Conservation (phyloP, 2,113 vertebrate genomes). For the Verasper variegatus region DNA sequence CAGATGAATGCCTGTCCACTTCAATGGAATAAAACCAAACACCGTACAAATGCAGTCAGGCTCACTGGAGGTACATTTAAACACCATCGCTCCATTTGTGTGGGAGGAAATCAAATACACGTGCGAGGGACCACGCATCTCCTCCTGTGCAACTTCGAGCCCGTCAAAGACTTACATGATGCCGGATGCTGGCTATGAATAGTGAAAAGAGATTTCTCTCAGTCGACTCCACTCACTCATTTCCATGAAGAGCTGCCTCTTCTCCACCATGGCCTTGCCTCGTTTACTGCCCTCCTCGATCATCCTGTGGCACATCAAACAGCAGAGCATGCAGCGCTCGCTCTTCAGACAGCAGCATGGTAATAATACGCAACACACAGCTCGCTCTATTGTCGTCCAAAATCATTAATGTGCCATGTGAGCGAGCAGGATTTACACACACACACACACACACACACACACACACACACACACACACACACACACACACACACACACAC, state of each 20-base stretch:
- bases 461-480: too few species aligned
- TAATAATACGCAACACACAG: background rate
- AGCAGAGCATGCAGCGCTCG: conserved; percentile 31
- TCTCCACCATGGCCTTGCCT: conserved; percentile 95
- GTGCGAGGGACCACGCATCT: conserved; percentile 33
- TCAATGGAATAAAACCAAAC: background rate
- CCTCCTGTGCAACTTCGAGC: conserved; percentile 19
- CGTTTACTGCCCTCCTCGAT: conserved; percentile 98
- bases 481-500: too few species aligned
- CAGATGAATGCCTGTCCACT: background rate
- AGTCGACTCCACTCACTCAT: conserved; percentile 91
- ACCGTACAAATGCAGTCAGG: conserved; percentile 1
- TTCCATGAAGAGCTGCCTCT: conserved; percentile 99
- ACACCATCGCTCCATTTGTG: conserved; percentile 7
- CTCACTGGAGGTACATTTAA: conserved; percentile 7
- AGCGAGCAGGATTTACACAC: background rate
- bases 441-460: too few species aligned
- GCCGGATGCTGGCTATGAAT: conserved; percentile 13
- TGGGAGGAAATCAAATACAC: conserved; percentile 38
- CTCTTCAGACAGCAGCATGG: conserved; percentile 2
- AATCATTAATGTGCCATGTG: background rate
- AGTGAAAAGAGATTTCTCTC: conserved; percentile 53
- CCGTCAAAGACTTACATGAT: conserved; percentile 21
- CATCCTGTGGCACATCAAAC: conserved; percentile 86
- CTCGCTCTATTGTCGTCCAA: background rate